Base-by-base conservation (phyloP, 1,140 invertebrate genomes). In the Metopolophium dirhodum region DNA sequence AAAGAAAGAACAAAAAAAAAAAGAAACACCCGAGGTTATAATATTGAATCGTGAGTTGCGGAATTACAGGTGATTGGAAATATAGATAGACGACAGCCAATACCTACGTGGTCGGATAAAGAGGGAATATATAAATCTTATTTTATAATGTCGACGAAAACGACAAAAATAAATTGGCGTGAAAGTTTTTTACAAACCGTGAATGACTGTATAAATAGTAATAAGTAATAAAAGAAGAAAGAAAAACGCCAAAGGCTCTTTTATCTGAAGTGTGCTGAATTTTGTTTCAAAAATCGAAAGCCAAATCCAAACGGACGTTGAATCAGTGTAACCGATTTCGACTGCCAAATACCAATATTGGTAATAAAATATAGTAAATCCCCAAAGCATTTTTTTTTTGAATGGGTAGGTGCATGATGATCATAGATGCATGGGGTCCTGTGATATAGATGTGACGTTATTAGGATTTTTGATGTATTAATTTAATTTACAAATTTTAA, bases 11-110 rank as follows among this genome's bases (percentile, higher is more conserved):
- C 8, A 35, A 89, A 57, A 37, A 37, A 37, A 37, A 41, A 41
- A 54, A 26, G 0, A 18, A 89, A 18, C 49, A 89, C 49, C 51
- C 14, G 35, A 57, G 87, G 51, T 54, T 22, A 89, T 57, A 57
- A 89, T 57, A 89, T 89, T 37, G n/a, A 37, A 57, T 89, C 87
- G 87, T 89, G 51, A 89, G 51, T 89, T 54, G 87, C 35, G 2
- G 87, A 89, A 89, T 89, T 41, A 20, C 35, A 20, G 22, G 1
- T 30, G 49, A 77, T 77, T n/a, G 49, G 30, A 54, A 89, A 89
- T 35, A 89, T 37, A 83, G 20, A 35, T 37, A 49, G 47, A 1
- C 18, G 47, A 88, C 30, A 88, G 26, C 14, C 37, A 47, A 47
- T 41, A 41, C 41, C 41, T 86, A 47, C 26, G 85, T 6, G 26